Percentiles rank a stretch among this genome's conserved stretches.
phyloP scores from a whole-genome alignment of 2,113 vertebrate genomes.

The Lycaon pictus region DNA sequence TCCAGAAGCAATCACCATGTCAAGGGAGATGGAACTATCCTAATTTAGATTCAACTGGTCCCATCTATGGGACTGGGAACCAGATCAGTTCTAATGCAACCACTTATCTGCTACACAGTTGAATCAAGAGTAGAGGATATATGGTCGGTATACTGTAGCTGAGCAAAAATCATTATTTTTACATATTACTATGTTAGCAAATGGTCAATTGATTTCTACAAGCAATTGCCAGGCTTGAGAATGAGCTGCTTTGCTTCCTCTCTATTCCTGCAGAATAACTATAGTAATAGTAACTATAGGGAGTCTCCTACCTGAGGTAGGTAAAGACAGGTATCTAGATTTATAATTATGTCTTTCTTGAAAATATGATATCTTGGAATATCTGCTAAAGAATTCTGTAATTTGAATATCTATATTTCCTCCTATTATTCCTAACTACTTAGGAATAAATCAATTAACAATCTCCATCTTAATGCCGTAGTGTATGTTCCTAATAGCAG shows the following conservation, averaged over 20 bases:
- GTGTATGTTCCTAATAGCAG: background rate
- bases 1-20: background rate
- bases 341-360: background rate
- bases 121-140: background rate
- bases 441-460: background rate
- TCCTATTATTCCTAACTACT: background rate
- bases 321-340: background rate
- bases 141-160: background rate
- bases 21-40: background rate
- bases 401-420: background rate
- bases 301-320: background rate
- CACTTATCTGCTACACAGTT: background rate
- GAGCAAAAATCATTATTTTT: background rate
- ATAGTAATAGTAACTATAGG: background rate
- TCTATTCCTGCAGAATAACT: background rate
- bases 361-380: background rate
- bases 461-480: constrained; percentile 1
- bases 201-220: background rate
- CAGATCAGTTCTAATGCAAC: background rate
- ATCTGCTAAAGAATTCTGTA: background rate
- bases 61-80: background rate
- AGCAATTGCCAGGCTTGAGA: background rate
- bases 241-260: background rate
- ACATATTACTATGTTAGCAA: background rate
- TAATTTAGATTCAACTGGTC: background rate